Conservation (phyloP, 2,113 vertebrate species). For the Heterochromis multidens region DNA sequence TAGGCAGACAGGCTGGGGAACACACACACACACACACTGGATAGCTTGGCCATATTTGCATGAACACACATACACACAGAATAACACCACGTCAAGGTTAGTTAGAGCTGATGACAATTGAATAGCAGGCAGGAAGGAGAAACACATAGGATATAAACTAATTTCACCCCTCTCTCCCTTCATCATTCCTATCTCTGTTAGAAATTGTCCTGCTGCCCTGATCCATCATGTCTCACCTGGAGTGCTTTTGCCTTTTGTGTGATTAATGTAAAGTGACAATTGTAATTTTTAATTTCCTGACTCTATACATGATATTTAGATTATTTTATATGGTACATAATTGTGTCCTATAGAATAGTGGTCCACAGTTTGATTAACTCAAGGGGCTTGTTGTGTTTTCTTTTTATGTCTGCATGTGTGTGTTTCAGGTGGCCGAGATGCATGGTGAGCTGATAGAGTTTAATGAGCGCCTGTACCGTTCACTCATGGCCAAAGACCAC, state of each 20-base stretch:
- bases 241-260: constrained; percentile 6
- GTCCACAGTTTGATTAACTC: background rate
- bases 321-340: background rate
- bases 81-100: constrained; percentile 45
- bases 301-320: background rate
- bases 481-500: constrained; percentile 93
- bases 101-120: constrained; percentile 48
- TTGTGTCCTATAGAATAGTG: background rate
- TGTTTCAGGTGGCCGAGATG: constrained; percentile 95
- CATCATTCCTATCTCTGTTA: background rate
- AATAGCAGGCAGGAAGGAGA: constrained; percentile 41
- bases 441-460: constrained; percentile 98
- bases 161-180: constrained; percentile 1
- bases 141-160: constrained; percentile 23
- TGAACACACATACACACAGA: constrained; percentile 2
- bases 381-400: background rate
- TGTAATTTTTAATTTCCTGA: background rate
- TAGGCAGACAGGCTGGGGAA: constrained; percentile 4
- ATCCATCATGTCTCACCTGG: constrained; percentile 23
- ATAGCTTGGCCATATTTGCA: constrained; percentile 4
- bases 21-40: background rate
- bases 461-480: constrained; percentile 93
- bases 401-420: background rate
- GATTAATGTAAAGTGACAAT: background rate
- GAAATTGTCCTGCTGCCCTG: constrained; percentile 41